Base-by-base conservation (phyloP, 2,113 vertebrate species). In the Ceyx margarethae region DNA sequence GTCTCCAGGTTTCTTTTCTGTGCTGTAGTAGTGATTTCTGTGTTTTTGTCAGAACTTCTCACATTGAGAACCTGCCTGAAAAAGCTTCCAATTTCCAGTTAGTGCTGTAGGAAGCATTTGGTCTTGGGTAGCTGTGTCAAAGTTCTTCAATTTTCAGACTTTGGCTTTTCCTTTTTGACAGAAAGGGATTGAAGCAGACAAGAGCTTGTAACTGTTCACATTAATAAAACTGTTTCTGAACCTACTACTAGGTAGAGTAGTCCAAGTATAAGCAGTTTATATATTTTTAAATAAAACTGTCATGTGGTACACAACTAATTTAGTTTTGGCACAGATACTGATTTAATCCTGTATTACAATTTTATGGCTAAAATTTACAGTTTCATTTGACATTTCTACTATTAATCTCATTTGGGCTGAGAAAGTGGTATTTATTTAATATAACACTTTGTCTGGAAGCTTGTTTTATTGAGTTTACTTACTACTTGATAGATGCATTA, bases 381-480 rank as follows among this genome's bases (percentile, higher is more conserved):
- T 77, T 77, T 87, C 16, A 61, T 73, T 79, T 43, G 66, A 19
- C 33, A 21, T 69, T 93, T 85, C 18, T 65, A n/a, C 5, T 67
- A 25, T 93, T 85, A 91, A 78, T 91, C 20, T 82, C 10, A 21
- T 3, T 2, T 67, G 18, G 33, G 10, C n/a, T 87, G 68, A 60
- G 78, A 85, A 91, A 40, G 28, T 42, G 66, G 62, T 42, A 54
- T 54, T 85, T 87, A 25, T 2, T 43, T 87, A 68, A 66, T 81
- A n/a, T 28, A 90, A 45, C 16, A 22, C 23, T 87, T 87, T 40
- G 58, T 89, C 56, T 91, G 26, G 60, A 71, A 91, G 18, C 58
- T 77, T 79, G 26, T 87, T 91, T 83, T 92, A 77, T 50, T 87
- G 56, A 62, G n/a, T 87, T 92, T 92, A 56, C n/a, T 68, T 50